Evolutionary conservation across 2,888 invertebrate species (phyloP).

Genomic region (Drosophila nr. fundita): DNA sequence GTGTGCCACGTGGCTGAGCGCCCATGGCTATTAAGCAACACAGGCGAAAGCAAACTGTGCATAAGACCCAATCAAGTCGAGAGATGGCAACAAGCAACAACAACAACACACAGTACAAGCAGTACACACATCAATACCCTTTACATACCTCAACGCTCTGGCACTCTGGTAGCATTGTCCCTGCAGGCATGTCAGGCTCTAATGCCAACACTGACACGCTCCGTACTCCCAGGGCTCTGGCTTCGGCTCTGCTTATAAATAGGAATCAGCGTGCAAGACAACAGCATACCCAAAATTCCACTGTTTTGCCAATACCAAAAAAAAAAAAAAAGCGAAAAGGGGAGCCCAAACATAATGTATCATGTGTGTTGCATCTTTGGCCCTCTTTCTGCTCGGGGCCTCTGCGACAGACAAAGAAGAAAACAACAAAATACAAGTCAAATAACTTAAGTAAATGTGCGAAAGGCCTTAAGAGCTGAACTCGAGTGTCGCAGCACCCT

Average conservation of each 20-base stretch:
- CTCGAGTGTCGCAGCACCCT: constrained; percentile 49
- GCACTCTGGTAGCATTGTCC: constrained; percentile 56
- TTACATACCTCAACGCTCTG: constrained; percentile 64
- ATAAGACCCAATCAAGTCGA: constrained; percentile 78
- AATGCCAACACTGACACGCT: constrained; percentile 82
- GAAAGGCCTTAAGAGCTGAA: constrained; percentile 66
- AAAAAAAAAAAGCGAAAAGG: not conserved
- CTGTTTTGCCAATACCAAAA: constrained; percentile 59
- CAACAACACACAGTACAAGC: constrained; percentile 15
- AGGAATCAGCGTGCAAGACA: constrained; percentile 59
- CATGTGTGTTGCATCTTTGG: constrained; percentile 56
- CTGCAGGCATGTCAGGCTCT: constrained; percentile 81
- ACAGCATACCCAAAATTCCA: constrained; percentile 50
- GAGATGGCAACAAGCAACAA: constrained; percentile 55
- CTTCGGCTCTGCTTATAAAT: constrained; percentile 39
- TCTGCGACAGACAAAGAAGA: constrained; percentile 41
- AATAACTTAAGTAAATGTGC: constrained; percentile 77
- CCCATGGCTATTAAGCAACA: constrained; percentile 71
- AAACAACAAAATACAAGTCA: constrained; percentile 52
- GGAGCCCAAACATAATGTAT: constrained; percentile 38
- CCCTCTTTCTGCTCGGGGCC: constrained; percentile 69
- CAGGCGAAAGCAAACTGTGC: constrained; percentile 69
- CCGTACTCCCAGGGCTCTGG: constrained; percentile 46
- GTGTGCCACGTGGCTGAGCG: constrained; percentile 69
- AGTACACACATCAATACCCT: constrained; percentile 63